Evolutionary conservation across 2,113 vertebrate genomes (phyloP).

Genomic region (Apteryx owenii): DNA sequence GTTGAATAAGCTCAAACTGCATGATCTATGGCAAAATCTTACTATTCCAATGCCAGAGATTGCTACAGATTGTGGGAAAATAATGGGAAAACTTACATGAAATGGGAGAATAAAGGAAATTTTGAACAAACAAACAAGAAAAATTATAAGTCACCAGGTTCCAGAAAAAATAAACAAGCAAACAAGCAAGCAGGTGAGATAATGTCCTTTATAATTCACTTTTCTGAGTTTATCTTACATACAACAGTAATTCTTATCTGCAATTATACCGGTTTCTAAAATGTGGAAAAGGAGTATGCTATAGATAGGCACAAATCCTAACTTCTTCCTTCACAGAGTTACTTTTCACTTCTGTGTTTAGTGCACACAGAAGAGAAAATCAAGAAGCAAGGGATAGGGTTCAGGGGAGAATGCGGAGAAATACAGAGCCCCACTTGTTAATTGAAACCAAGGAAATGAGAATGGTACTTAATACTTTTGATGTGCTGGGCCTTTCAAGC

Average conservation of each 20-base stretch:
- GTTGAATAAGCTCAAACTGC: background rate
- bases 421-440: background rate
- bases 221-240: background rate
- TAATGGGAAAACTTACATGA: background rate
- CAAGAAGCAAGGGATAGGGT: background rate
- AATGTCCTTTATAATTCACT: background rate
- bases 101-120: background rate
- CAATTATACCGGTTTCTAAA: background rate
- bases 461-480: background rate
- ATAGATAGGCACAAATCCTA: background rate
- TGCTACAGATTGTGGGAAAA: background rate
- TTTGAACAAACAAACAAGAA: background rate
- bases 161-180: background rate
- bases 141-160: background rate
- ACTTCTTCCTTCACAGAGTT: background rate
- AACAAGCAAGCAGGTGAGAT: background rate
- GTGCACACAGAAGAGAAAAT: background rate
- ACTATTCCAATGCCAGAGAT: background rate
- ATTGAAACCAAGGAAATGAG: background rate
- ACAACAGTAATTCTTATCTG: background rate
- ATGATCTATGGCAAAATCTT: background rate
- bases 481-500: background rate
- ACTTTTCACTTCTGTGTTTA: background rate
- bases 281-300: background rate
- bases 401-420: background rate